These are phyloP conservation scores for Gallinago solitaria DNA, from an alignment of 2,797 vertebrate species.

Conservation along the genomic window DNA sequence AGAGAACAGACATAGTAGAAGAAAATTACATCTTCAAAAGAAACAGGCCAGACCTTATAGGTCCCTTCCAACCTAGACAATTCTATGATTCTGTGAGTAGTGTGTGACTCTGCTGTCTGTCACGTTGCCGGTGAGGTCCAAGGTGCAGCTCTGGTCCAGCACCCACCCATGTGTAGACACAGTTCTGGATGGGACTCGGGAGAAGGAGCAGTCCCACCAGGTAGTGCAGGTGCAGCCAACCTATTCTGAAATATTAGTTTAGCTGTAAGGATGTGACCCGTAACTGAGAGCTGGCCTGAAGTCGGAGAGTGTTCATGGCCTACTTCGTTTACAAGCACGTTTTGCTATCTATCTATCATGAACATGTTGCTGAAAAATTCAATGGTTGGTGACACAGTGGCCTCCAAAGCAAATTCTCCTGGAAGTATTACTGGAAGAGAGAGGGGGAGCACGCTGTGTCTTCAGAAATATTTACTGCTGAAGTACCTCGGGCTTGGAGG, in stretches of 20 bases:
- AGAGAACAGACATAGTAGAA: not conserved
- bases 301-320: not conserved
- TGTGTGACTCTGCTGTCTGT: fast-evolving
- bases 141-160: not conserved
- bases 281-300: not conserved
- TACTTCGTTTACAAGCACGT: not conserved
- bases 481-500: not conserved
- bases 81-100: not conserved
- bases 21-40: not conserved
- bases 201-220: not conserved
- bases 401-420: not conserved
- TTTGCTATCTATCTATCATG: not conserved
- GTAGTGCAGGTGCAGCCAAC: not conserved
- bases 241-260: not conserved
- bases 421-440: not conserved
- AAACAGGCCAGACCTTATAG: not conserved
- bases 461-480: not conserved
- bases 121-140: not conserved
- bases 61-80: too few species aligned
- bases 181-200: not conserved
- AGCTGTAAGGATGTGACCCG: not conserved
- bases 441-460: not conserved
- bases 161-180: not conserved
- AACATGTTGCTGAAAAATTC: not conserved
- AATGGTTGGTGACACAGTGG: not conserved